Percentiles rank a stretch among this genome's conserved stretches.
phyloP scores from a whole-genome alignment of 2,888 invertebrate genomes.

The Carcina quercana region DNA sequence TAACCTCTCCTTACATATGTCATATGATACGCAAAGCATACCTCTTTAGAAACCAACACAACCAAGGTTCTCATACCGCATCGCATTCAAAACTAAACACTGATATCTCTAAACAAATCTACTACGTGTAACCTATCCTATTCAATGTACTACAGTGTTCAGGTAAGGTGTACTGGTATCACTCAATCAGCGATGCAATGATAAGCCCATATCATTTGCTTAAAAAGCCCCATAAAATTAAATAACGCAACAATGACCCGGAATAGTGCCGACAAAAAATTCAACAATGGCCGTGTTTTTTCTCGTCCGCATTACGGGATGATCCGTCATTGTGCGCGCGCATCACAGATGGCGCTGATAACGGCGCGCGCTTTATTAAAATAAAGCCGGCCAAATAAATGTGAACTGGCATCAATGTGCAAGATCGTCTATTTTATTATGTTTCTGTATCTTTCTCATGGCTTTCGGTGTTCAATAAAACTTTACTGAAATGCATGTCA shows the following conservation, averaged over 20 bases:
- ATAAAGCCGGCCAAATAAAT: slow-evolving; percentile 23
- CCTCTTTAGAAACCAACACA: neutral
- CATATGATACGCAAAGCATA: neutral
- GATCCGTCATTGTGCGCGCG: slow-evolving; percentile 62
- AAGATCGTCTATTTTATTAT: too few relatives aligned
- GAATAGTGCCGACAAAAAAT: slow-evolving; percentile 52
- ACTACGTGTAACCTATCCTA: slow-evolving; percentile 21
- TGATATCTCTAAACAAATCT: slow-evolving; percentile 20
- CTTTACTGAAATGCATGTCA: too few relatives aligned
- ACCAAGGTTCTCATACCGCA: slow-evolving; percentile 11
- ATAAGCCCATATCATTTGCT: slow-evolving; percentile 72
- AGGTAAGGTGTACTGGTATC: slow-evolving; percentile 27
- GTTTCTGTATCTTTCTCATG: too few relatives aligned
- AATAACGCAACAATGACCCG: slow-evolving; percentile 61
- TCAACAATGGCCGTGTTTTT: slow-evolving; percentile 35
- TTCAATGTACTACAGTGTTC: too few relatives aligned
- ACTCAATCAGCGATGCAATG: slow-evolving; percentile 44
- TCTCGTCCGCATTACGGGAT: slow-evolving; percentile 64
- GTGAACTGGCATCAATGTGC: neutral
- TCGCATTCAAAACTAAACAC: slow-evolving; percentile 5
- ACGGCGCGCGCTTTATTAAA: slow-evolving; percentile 64
- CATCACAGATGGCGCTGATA: slow-evolving; percentile 65
- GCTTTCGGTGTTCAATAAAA: too few relatives aligned
- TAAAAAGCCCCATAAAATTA: slow-evolving; percentile 71
- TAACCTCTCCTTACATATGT: too few relatives aligned